phyloP scores from a whole-genome alignment of 2,113 vertebrate species.

The Chamaetylas fuelleborni region DNA sequence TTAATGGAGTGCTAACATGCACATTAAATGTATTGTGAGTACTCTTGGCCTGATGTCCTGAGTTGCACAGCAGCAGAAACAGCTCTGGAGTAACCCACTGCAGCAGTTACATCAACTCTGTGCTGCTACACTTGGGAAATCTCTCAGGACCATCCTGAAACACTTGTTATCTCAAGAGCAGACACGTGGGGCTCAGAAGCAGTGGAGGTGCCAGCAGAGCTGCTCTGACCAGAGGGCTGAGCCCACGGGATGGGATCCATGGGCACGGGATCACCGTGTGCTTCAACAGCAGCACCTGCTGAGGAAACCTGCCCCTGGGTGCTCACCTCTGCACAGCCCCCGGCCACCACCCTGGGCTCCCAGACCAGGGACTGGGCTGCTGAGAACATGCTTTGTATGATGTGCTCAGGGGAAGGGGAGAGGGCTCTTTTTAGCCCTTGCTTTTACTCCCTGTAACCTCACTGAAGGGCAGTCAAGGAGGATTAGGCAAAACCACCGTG shows the following conservation, averaged over 20 bases:
- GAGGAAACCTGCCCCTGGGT: not conserved
- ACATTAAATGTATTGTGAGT: constrained; percentile 22
- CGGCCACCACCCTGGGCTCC: not conserved
- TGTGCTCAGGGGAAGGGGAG: not conserved
- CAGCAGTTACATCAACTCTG: not conserved
- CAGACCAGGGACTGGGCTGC: not conserved
- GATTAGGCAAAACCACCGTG: rapidly evolving
- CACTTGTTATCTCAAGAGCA: not conserved
- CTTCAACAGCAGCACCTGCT: not conserved
- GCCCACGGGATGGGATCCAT: not conserved
- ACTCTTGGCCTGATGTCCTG: not conserved
- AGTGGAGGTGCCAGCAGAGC: not conserved
- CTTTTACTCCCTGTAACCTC: not conserved
- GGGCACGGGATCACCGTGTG: rapidly evolving
- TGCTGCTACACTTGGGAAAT: not conserved
- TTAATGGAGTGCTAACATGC: constrained; percentile 48
- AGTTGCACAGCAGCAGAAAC: not conserved
- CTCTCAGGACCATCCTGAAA: not conserved
- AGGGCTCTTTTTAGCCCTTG: not conserved
- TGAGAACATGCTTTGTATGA: not conserved
- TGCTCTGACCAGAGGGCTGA: rapidly evolving
- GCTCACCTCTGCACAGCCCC: rapidly evolving
- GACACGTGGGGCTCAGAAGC: not conserved
- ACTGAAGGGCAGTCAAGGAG: not conserved
- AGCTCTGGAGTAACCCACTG: not conserved